Percentiles rank a stretch among this genome's conserved stretches.
These are phyloP conservation scores for Crotalus horridus DNA, from an alignment of 2,113 vertebrate species.

Conservation along the genomic window DNA sequence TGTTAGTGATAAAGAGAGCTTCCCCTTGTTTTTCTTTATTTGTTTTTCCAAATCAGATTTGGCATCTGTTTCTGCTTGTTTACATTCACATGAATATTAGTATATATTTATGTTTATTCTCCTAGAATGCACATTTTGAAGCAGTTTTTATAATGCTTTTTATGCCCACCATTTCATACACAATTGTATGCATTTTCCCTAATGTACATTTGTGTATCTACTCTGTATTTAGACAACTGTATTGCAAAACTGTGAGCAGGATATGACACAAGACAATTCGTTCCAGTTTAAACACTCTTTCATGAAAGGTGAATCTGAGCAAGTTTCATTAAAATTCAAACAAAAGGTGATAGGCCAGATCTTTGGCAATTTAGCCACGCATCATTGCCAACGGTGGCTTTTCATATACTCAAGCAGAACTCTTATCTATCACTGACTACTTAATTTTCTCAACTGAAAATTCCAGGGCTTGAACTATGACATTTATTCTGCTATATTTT, in stretches of 20 bases:
- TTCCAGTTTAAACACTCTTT: not conserved
- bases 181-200: not conserved
- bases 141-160: not conserved
- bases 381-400: not conserved
- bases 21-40: not conserved
- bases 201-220: not conserved
- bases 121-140: not conserved
- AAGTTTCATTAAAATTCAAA: not conserved
- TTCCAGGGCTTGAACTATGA: not conserved
- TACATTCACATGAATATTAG: not conserved
- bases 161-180: not conserved
- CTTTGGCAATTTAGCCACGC: not conserved
- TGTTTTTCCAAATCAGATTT: not conserved
- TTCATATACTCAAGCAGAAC: not conserved
- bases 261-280: not conserved
- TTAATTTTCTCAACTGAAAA: not conserved
- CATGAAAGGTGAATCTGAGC: not conserved
- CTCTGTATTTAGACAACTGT: not conserved
- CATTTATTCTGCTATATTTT: not conserved
- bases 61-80: not conserved
- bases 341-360: not conserved
- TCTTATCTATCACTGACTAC: not conserved
- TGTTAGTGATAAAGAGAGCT: not conserved
- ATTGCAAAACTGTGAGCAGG: not conserved
- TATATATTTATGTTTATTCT: not conserved